phyloP scores from a whole-genome alignment of 2,113 vertebrate genomes.

The Protobothrops flavoviridis region DNA sequence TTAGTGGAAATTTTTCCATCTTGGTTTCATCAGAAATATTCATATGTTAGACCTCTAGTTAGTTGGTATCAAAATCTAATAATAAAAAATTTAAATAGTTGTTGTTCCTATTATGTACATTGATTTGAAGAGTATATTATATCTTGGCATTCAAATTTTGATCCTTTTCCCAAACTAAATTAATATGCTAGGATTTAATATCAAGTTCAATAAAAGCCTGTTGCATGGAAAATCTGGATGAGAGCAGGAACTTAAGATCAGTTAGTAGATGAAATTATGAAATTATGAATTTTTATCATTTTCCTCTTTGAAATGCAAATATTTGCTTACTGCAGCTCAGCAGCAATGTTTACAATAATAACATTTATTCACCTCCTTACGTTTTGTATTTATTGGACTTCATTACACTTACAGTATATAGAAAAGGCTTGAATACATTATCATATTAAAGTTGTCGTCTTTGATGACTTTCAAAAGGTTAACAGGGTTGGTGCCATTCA shows the following conservation, averaged over 20 bases:
- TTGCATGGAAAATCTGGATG: background rate
- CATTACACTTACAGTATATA: background rate
- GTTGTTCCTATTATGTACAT: too few species aligned
- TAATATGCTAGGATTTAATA: background rate
- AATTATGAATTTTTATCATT: background rate
- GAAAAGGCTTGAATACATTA: background rate
- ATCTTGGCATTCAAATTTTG: background rate
- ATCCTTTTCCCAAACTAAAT: background rate
- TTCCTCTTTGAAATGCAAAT: background rate
- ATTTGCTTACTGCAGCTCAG: background rate
- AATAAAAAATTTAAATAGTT: too few species aligned
- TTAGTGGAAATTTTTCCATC: too few species aligned
- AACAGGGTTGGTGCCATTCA: background rate
- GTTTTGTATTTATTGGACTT: background rate
- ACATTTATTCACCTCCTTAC: background rate
- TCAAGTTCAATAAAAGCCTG: background rate
- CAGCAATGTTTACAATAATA: background rate
- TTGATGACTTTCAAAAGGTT: background rate
- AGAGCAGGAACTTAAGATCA: background rate
- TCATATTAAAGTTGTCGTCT: background rate
- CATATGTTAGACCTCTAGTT: too few species aligned
- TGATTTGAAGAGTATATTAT: too few species aligned
- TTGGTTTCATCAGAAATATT: too few species aligned
- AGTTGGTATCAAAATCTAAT: too few species aligned
- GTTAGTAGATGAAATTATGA: background rate